Evolutionary conservation across 1,140 invertebrate genomes (phyloP).

Genomic region (Homalodisca vitripennis): DNA sequence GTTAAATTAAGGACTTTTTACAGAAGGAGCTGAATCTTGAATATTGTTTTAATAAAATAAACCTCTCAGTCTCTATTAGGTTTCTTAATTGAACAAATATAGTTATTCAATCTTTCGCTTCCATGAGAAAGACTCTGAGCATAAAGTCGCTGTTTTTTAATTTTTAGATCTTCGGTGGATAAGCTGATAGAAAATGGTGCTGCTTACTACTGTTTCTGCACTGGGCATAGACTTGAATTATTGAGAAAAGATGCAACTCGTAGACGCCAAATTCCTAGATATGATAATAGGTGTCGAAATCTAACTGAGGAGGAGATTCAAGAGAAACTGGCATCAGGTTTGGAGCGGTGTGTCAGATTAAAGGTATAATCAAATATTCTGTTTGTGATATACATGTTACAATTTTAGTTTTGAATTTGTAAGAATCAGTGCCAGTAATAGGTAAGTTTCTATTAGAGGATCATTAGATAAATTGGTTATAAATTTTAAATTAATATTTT

Average conservation of each 20-base stretch:
- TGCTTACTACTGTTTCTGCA: conserved; percentile 93
- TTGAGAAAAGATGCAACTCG: conserved; percentile 77
- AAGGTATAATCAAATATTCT: conserved; percentile 59
- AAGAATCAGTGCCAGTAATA: no score
- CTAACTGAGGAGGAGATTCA: conserved; percentile 66
- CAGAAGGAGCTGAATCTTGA: no score
- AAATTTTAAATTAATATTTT: no score
- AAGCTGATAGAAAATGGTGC: conserved; percentile 69
- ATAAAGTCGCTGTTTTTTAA: no score
- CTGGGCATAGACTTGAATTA: conserved; percentile 76
- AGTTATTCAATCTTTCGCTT: no score
- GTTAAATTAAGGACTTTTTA: no score
- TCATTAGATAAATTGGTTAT: no score
- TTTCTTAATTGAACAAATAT: background rate
- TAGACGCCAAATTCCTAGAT: conserved; percentile 72
- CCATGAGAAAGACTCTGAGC: no score
- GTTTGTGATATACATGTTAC: no score
- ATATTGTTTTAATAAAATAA: background rate
- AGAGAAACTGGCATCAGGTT: conserved; percentile 61
- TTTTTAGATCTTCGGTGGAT: conserved; percentile 60
- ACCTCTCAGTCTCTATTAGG: background rate
- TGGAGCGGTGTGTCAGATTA: conserved; percentile 79
- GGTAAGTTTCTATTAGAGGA: no score
- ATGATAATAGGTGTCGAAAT: conserved; percentile 91
- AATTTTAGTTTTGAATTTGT: no score